These are phyloP conservation scores for Cygnus olor DNA, from an alignment of 2,797 vertebrate species.

Conservation along the genomic window DNA sequence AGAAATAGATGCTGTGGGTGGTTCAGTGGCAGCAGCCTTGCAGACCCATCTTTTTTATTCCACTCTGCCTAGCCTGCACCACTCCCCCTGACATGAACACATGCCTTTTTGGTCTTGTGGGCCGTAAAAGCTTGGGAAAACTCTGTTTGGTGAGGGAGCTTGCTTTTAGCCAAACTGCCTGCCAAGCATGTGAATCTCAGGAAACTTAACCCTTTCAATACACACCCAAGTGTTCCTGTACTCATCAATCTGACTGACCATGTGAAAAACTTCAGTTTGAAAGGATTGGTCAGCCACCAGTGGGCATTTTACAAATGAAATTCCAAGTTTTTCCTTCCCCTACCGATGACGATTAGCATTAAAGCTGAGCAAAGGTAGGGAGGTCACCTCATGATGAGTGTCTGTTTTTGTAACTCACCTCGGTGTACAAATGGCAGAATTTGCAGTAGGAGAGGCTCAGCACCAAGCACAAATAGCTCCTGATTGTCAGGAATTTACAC, in stretches of 20 bases:
- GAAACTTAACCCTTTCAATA: neutral
- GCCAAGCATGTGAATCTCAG: neutral
- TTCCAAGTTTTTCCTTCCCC: neutral
- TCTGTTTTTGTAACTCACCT: neutral
- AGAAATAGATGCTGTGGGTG: neutral
- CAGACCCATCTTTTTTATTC: neutral
- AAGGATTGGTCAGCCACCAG: neutral
- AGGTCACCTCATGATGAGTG: neutral
- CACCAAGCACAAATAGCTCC: neutral
- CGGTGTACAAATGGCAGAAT: neutral
- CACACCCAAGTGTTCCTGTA: accelerated
- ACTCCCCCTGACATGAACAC: accelerated
- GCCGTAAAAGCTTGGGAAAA: neutral
- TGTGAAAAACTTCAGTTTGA: neutral
- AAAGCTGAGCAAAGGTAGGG: neutral
- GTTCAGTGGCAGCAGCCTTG: neutral
- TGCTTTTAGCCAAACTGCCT: neutral
- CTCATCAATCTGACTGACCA: neutral
- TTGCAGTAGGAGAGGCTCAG: neutral
- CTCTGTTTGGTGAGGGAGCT: neutral
- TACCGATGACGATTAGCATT: neutral
- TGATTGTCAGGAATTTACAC: neutral
- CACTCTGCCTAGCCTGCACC: neutral
- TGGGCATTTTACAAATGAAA: neutral
- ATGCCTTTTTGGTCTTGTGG: neutral